A percentile compares a stretch with the other conserved stretches of the same genome.
Conservation (phyloP, 2,797 vertebrate species). For the Hoplostethus atlanticus region DNA sequence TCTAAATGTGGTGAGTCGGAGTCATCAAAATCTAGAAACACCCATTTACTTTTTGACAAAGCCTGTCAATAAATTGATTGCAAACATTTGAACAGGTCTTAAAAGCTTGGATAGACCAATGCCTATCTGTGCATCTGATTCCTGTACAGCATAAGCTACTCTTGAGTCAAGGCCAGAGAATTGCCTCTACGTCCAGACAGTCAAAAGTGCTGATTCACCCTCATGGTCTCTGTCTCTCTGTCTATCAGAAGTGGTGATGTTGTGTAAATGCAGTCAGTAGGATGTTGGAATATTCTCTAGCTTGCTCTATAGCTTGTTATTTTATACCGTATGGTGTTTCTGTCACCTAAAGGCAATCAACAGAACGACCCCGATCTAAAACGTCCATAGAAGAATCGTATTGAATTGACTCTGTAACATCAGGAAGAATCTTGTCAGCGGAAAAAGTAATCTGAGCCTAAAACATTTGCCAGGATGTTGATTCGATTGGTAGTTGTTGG, state of each 20-base stretch:
- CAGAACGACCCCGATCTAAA: neutral
- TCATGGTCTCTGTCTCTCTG: neutral
- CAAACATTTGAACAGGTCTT: neutral
- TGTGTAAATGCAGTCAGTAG: neutral
- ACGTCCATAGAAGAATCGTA: constrained; percentile 9
- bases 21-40: neutral
- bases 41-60: neutral
- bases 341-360: neutral
- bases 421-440: constrained; percentile 22
- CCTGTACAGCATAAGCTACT: neutral
- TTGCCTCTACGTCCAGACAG: neutral
- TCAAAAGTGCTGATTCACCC: neutral
- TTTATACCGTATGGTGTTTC: neutral
- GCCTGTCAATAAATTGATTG: neutral
- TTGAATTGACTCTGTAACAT: constrained; percentile 18
- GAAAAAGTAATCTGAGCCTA: neutral
- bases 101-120: neutral
- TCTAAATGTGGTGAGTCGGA: neutral
- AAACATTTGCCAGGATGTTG: constrained; percentile 26
- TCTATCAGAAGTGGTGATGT: neutral
- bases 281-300: constrained; percentile 11
- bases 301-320: neutral
- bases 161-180: neutral
- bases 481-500: constrained; percentile 36
- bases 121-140: neutral